phyloP scores from a whole-genome alignment of 2,113 vertebrate genomes.

The Ceyx melanurus region DNA sequence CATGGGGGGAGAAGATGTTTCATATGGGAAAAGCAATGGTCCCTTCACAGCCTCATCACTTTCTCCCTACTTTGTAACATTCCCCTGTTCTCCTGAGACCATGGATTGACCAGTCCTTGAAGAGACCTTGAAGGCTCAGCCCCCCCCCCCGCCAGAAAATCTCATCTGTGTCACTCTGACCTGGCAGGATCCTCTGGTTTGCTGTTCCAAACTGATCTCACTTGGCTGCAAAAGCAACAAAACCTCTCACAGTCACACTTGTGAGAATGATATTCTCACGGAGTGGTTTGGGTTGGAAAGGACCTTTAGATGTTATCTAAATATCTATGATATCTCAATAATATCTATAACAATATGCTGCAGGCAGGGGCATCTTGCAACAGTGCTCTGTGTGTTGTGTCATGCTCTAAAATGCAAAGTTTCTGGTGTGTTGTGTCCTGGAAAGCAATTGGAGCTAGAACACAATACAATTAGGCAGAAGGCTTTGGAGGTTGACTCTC shows the following conservation, averaged over 20 bases:
- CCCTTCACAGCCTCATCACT: not conserved
- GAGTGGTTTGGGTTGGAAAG: not conserved
- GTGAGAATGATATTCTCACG: not conserved
- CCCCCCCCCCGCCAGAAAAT: not conserved
- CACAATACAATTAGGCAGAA: constrained; percentile 6
- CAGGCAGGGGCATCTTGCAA: not conserved
- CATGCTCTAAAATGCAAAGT: not conserved
- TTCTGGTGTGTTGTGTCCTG: not conserved
- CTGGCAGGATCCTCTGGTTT: not conserved
- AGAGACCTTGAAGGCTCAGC: not conserved
- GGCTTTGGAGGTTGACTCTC: not conserved
- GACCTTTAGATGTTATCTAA: not conserved
- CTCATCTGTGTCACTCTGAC: not conserved
- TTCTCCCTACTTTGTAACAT: not conserved
- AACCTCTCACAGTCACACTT: rapidly evolving
- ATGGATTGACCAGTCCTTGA: not conserved
- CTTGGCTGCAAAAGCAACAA: not conserved
- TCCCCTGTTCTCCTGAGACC: not conserved
- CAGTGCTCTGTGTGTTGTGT: not conserved
- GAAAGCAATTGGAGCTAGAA: not conserved
- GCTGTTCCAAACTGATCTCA: not conserved
- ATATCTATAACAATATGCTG: not conserved
- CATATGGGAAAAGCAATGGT: not conserved
- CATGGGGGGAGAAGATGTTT: not conserved
- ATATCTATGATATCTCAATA: no score